Base-by-base conservation (phyloP, 2,113 vertebrate species). In the Protobothrops flavoviridis region DNA sequence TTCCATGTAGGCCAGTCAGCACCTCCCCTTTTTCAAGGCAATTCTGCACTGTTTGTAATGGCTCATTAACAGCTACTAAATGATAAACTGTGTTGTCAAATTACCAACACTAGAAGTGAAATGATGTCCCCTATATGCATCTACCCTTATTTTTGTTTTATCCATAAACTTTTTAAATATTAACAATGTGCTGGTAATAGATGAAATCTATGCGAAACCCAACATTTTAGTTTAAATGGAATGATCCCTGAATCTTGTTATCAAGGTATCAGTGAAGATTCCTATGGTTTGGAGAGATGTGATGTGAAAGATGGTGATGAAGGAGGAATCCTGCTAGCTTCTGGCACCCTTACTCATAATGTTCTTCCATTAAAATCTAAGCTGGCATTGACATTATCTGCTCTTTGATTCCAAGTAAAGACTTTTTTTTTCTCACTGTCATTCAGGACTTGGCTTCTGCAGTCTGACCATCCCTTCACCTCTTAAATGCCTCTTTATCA, bases 41-140 rank as follows among this genome's bases (percentile, higher is more conserved):
- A 89, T 81, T 92, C 85, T 85, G 89, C 86, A 94, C 43, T 57
- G 39, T 94, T 91, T 94, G 93, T 92, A 95, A 94, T 96, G 94
- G 94, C 93, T 96, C 95, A 94, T 96, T 96, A 96, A 87, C 91
- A 96, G 89, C 89, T 96, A 94, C 74, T 93, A 94, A 96, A 95
- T 96, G 94, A 96, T 89, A 93, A 94, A 97, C 74, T 93, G 56
- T 57, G 48, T 93, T 94, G 92, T 96, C 95, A 95, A 93, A 93
- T 2, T 93, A 74, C 48, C 90, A 95, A 94, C 93, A 96, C 90
- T 91, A 92, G 90, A 96, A 89, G 56, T 92, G 90, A 57, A 93
- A 93, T 85, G 61, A 29, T 59, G 50, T 85, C 90, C 9, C n/a
- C 90, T 92, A 90, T 88, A 92, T 92, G 95, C 90, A 94, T 69